These are phyloP conservation scores for Takifugu rubripes DNA, from an alignment of 2,797 vertebrate genomes.

Conservation along the genomic window DNA sequence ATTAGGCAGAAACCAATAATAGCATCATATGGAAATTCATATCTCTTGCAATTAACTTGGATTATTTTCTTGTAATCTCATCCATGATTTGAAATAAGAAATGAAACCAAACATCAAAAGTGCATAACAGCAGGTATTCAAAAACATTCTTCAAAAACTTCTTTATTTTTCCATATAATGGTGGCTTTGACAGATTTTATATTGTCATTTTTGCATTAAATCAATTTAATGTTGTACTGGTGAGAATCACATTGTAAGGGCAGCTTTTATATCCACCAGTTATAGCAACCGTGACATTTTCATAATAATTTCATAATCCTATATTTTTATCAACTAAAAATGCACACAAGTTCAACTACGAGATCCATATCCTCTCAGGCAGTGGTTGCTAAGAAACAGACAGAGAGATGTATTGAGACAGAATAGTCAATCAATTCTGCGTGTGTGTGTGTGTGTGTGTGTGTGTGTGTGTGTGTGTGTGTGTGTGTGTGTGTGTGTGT, in stretches of 20 bases:
- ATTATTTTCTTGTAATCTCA: too few relatives aligned
- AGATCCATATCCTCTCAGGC: slow-evolving; percentile 68
- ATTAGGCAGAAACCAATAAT: too few relatives aligned
- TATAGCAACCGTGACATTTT: slow-evolving; percentile 28
- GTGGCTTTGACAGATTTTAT: too few relatives aligned
- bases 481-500: slow-evolving; percentile 28
- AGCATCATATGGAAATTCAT: too few relatives aligned
- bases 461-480: slow-evolving; percentile 29
- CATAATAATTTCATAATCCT: slow-evolving; percentile 41
- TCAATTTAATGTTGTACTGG: too few relatives aligned
- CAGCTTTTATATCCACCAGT: too few relatives aligned
- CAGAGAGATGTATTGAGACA: slow-evolving; percentile 79
- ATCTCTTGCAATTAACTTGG: too few relatives aligned
- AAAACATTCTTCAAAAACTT: background rate
- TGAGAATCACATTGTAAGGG: too few relatives aligned
- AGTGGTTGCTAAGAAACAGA: slow-evolving; percentile 82
- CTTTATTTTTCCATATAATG: background rate
- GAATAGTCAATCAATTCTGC: slow-evolving; percentile 80
- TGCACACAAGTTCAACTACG: slow-evolving; percentile 65
- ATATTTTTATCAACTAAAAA: slow-evolving; percentile 63
- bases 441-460: slow-evolving; percentile 30
- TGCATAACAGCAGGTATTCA: background rate
- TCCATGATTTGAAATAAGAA: too few relatives aligned
- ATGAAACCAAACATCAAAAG: too few relatives aligned
- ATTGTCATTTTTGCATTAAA: too few relatives aligned